These are phyloP conservation scores for Nycticorax nycticorax DNA, from an alignment of 2,113 vertebrate species.

Conservation along the genomic window DNA sequence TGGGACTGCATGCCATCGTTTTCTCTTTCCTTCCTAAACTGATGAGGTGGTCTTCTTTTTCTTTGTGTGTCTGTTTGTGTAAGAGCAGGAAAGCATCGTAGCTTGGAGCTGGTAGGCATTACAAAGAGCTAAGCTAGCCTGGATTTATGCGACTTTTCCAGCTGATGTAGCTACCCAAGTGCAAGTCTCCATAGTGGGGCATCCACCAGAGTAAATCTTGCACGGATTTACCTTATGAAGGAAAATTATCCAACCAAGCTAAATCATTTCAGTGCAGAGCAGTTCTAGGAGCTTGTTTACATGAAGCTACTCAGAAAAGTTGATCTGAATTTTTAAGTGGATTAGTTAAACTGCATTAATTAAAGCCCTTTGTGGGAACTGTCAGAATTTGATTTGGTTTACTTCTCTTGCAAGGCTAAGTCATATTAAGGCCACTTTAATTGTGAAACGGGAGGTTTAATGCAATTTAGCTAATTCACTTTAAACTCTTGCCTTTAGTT, in stretches of 20 bases:
- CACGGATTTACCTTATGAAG: background rate
- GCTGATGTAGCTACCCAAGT: background rate
- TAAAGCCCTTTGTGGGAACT: slow-evolving; percentile 34
- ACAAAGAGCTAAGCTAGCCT: background rate
- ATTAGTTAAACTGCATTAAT: slow-evolving; percentile 57
- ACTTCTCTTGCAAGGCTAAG: slow-evolving; percentile 47
- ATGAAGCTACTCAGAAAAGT: slow-evolving; percentile 9
- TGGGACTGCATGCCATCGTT: too few relatives aligned
- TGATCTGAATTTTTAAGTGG: slow-evolving; percentile 49
- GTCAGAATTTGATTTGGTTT: slow-evolving; percentile 56
- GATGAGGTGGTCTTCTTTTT: background rate
- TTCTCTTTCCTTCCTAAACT: background rate
- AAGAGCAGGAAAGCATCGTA: background rate
- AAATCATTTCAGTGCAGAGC: background rate
- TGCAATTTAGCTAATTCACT: slow-evolving; percentile 45
- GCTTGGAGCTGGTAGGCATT: background rate
- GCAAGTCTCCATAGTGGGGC: background rate
- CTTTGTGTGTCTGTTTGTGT: too few relatives aligned
- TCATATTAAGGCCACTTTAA: slow-evolving; percentile 37
- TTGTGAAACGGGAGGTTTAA: slow-evolving; percentile 7
- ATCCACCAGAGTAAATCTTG: background rate
- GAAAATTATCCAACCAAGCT: background rate
- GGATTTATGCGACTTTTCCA: background rate
- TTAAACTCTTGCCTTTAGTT: slow-evolving; percentile 47
- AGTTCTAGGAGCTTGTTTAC: slow-evolving; percentile 7